Evolutionary conservation across 2,113 vertebrate genomes (phyloP), one percentile per base, ranked within the genome.

Genomic region (Symphodus melops): DNA sequence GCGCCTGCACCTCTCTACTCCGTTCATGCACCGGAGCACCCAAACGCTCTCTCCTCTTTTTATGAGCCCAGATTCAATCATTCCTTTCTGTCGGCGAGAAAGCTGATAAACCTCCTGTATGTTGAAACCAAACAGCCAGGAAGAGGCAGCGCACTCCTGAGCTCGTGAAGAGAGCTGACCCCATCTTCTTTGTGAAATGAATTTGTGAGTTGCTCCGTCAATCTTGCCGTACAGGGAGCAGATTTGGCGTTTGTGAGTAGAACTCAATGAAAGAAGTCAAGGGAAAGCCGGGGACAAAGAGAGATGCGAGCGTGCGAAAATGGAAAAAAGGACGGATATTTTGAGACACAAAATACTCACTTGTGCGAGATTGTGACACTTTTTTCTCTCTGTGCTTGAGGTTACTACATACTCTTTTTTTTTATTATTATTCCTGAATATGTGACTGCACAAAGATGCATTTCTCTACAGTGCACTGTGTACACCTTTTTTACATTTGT

Each of bases 71-170:
- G 17, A n/a, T 74, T 68, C 72, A 60, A 9, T 61, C 44, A 23
- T 42, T 62, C 39, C 56, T 67, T 54, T 69, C 25, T 69, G 13
- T 25, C 39, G 65, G 78, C 46, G 46, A 37, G n/a, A 79, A 72
- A 81, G 21, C 72, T 9, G 25, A 70, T 75, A 54, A 70, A 85
- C 49, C 42, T 44, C 21, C 23, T 41, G 33, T 28, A 70, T 56
- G 51, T 61, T 55, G 59, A 74, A 86, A 88, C 81, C 52, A 60
- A 61, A 77, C 52, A 68, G 36, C 33, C 37, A 46, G 28, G 23
- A 28, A 52, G 53, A 46, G 55, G 71, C 9, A 46, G 37, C 17
- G 58, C 17, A 64, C 9, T 68, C 17, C 20, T 13, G 28, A 39
- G 42, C n/a, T 16, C 41, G 62, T 37, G 48, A 36, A 75, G 66